Evolutionary conservation across 2,113 vertebrate genomes (phyloP).

Genomic region (Gallinago jamesoni): DNA sequence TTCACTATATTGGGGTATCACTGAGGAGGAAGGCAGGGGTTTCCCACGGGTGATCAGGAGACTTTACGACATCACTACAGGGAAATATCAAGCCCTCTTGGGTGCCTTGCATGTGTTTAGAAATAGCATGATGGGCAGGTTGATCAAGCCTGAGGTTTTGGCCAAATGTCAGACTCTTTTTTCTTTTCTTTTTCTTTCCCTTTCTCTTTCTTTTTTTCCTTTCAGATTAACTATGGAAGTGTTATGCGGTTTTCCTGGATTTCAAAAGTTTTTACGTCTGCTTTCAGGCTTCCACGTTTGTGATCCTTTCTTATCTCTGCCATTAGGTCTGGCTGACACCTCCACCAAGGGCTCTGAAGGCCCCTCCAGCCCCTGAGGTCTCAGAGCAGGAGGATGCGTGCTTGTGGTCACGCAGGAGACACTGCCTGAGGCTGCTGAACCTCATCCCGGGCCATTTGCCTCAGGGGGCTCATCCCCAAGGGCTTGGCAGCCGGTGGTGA

Average conservation of each 20-base stretch:
- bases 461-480: neutral
- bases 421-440: neutral
- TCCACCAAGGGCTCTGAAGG: neutral
- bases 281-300: neutral
- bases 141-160: neutral
- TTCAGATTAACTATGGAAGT: neutral
- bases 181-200: neutral
- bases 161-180: neutral
- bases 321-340: neutral
- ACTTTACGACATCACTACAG: neutral
- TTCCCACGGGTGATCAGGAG: neutral
- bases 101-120: neutral
- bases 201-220: neutral
- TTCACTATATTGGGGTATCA: neutral
- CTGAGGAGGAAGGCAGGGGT: neutral
- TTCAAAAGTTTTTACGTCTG: neutral
- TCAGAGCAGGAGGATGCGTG: rapidly evolving
- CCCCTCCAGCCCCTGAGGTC: neutral
- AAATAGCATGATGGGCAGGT: neutral
- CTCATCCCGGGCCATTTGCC: rapidly evolving
- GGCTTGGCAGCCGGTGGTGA: neutral
- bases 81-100: neutral
- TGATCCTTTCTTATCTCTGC: neutral
- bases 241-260: neutral
- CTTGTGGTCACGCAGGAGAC: neutral